Base-by-base conservation (phyloP, 2,888 invertebrate species). In the Noctua fimbriata region DNA sequence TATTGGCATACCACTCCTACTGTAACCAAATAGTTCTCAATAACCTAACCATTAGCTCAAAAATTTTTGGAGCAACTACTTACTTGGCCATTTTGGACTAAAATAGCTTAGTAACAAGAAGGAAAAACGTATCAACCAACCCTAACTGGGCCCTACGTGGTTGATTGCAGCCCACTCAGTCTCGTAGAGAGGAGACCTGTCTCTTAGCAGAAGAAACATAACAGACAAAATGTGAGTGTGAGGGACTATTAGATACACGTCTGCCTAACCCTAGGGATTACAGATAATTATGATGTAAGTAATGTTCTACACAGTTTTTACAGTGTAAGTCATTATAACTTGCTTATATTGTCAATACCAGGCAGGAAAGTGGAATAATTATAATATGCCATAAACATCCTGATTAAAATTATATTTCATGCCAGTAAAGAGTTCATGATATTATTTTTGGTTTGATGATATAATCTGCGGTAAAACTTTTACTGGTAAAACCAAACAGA, bases 281-380 rank as follows among this genome's bases (percentile, higher is more conserved):
- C 7, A 52, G 9, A 9, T 52, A 21, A 44, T 41, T 21, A 55
- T 49, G 47, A 24, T 21, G 55, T 55, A 10, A 24, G 55, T 55
- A 10, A 24, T 55, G 24, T 55, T 55, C 10, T 16, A 14, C 16
- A 6, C 16, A 63, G 36, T 12, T 63, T 18, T 24, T 36, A 55
- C 24, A 36, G 21, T 21, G 5, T 5, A 65, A 24, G 36, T 41
- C 24, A n/a, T 14, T 41, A 41, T 2, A 24, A 14, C 41, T 41
- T 66, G 24, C 36, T 24, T 14, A n/a, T n/a, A 18, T 65, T 24
- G 32, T 36, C 21, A 65, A 58, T 21, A 36, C 24, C 28, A 47
- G 28, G 1, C 18, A 83, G 78, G 78, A 83, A 83, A 83, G 16
- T 66, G 6, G 6, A 41, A 28, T 28, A 55, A 36, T 21, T 41